Percentiles rank a stretch among this genome's conserved stretches.
These are phyloP conservation scores for Tichodroma muraria DNA, from an alignment of 2,113 vertebrate genomes.

Conservation along the genomic window DNA sequence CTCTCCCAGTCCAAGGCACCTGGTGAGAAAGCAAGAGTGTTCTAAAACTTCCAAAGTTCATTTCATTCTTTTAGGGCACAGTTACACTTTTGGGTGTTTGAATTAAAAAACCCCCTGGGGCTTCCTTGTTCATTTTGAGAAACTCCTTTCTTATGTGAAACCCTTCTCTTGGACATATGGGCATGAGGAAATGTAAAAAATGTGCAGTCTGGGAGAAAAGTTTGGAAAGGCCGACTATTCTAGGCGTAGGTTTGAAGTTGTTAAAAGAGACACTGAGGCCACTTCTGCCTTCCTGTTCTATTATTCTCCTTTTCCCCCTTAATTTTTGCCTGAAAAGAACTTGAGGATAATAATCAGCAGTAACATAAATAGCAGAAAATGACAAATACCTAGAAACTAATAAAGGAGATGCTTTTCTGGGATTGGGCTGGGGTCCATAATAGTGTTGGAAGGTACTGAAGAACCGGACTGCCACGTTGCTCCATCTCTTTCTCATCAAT, in stretches of 20 bases:
- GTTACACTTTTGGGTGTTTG: neutral
- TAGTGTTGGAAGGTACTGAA: neutral
- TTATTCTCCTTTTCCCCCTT: neutral
- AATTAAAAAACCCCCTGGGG: conserved; percentile 32
- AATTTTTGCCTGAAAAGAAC: neutral
- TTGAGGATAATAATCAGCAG: neutral
- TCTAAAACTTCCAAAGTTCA: neutral
- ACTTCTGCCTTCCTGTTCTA: neutral
- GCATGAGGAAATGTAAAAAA: neutral
- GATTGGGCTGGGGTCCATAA: neutral
- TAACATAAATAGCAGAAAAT: neutral
- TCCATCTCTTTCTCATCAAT: too few relatives aligned
- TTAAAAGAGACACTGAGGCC: neutral
- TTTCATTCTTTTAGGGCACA: neutral
- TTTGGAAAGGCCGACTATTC: neutral
- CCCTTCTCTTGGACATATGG: neutral
- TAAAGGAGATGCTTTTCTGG: neutral
- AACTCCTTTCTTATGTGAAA: neutral
- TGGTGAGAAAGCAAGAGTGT: neutral
- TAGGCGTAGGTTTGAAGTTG: neutral
- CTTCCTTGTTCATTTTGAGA: conserved; percentile 10
- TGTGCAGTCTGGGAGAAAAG: neutral
- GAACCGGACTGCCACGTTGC: neutral
- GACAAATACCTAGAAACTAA: neutral
- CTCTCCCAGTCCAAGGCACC: neutral